Evolutionary conservation across 2,797 vertebrate species (phyloP).

Genomic region (Bradypus variegatus): DNA sequence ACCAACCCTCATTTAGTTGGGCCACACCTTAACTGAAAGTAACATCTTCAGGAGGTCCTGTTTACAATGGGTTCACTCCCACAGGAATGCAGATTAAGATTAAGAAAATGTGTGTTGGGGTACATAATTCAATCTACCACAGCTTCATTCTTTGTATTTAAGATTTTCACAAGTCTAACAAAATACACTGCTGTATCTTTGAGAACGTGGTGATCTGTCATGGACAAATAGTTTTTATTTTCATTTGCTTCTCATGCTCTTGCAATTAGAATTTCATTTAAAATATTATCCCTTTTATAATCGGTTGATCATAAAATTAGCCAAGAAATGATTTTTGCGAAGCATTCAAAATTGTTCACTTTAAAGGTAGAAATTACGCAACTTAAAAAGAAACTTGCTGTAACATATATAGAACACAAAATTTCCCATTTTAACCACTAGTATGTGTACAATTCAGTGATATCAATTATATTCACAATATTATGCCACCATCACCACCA

Average conservation of each 20-base stretch:
- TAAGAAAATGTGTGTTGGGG: too few relatives aligned
- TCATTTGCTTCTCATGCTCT: background rate
- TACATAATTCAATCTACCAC: too few relatives aligned
- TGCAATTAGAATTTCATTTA: conserved; percentile 35
- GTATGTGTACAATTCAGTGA: too few relatives aligned
- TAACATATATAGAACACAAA: too few relatives aligned
- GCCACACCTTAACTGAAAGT: too few relatives aligned
- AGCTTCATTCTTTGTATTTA: background rate
- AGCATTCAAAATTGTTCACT: background rate
- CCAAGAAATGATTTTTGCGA: background rate
- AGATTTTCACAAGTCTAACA: background rate
- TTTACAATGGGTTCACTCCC: too few relatives aligned
- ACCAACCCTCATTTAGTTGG: too few relatives aligned
- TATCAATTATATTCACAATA: too few relatives aligned
- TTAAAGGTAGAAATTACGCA: background rate
- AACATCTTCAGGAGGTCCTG: too few relatives aligned
- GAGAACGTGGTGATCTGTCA: background rate
- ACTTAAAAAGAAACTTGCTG: background rate
- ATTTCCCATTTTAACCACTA: too few relatives aligned
- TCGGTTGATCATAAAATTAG: background rate
- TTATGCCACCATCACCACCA: too few relatives aligned
- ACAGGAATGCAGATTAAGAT: too few relatives aligned
- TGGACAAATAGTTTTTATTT: conserved; percentile 19
- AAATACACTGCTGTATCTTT: conserved; percentile 8
- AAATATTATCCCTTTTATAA: background rate